phyloP scores from a whole-genome alignment of 2,888 invertebrate genomes.

The Himalopsyche japonica region DNA sequence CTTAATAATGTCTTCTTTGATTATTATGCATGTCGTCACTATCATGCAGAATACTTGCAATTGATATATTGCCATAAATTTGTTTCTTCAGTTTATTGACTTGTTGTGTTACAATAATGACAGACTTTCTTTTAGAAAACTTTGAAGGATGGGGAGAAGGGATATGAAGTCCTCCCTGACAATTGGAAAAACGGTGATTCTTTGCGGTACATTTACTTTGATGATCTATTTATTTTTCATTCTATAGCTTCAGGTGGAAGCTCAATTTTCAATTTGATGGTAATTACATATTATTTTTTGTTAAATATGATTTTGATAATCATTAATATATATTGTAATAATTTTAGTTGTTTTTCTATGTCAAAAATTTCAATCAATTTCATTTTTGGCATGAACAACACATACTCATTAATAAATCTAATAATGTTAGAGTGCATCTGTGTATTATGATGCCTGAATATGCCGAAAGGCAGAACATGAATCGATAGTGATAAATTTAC shows the following conservation, averaged over 20 bases:
- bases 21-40: not conserved
- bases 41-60: too few species aligned
- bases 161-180: constrained; percentile 72
- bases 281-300: constrained; percentile 48
- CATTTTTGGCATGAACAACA: too few species aligned
- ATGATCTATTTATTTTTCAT: constrained; percentile 68
- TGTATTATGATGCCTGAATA: too few species aligned
- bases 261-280: constrained; percentile 69
- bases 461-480: too few species aligned
- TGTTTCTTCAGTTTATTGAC: not conserved
- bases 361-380: too few species aligned
- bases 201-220: constrained; percentile 71
- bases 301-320: not conserved
- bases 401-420: too few species aligned
- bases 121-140: constrained; percentile 58
- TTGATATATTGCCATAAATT: too few species aligned
- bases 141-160: constrained; percentile 62
- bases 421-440: too few species aligned
- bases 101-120: not conserved
- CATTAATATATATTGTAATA: not conserved
- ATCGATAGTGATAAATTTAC: too few species aligned
- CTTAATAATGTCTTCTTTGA: not conserved
- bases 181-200: constrained; percentile 77
- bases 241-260: constrained; percentile 65
- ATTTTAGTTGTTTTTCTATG: too few species aligned